Conservation (phyloP, 1,140 invertebrate genomes). For the Zaprionus davidi region DNA sequence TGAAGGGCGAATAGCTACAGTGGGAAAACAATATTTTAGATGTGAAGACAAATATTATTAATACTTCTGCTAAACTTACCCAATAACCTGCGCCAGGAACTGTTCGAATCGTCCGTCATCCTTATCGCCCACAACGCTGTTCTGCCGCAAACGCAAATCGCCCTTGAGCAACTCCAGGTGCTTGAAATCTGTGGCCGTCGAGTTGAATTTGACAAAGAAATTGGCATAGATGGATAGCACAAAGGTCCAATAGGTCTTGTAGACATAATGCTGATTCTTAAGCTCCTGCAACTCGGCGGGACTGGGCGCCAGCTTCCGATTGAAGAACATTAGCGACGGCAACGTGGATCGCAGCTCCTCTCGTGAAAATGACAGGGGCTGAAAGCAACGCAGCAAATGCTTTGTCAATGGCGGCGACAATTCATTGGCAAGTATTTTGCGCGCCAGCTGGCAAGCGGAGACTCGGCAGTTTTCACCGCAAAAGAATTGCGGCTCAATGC, state of each 20-base stretch:
- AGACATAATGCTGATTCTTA: slow-evolving; percentile 78
- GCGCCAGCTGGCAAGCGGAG: slow-evolving; percentile 73
- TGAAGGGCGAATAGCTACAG: slow-evolving; percentile 76
- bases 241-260: slow-evolving; percentile 83
- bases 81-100: slow-evolving; percentile 77
- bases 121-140: slow-evolving; percentile 72
- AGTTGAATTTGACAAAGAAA: slow-evolving; percentile 79
- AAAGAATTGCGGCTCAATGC: slow-evolving; percentile 74
- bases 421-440: slow-evolving; percentile 79
- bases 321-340: slow-evolving; percentile 81
- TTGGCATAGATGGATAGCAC: slow-evolving; percentile 80
- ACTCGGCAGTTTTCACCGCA: slow-evolving; percentile 74
- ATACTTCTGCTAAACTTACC: slow-evolving; percentile 37
- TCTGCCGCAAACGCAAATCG: slow-evolving; percentile 64
- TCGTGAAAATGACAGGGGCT: slow-evolving; percentile 73
- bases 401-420: slow-evolving; percentile 71
- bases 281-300: slow-evolving; percentile 74
- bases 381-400: slow-evolving; percentile 75
- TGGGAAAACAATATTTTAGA: not conserved
- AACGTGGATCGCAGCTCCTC: slow-evolving; percentile 76
- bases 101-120: slow-evolving; percentile 76
- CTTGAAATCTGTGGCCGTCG: slow-evolving; percentile 60
- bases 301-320: slow-evolving; percentile 76
- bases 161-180: slow-evolving; percentile 72
- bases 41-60: not conserved